These are phyloP conservation scores for Tachypleus tridentatus DNA, from an alignment of 1,140 invertebrate species.

Conservation along the genomic window DNA sequence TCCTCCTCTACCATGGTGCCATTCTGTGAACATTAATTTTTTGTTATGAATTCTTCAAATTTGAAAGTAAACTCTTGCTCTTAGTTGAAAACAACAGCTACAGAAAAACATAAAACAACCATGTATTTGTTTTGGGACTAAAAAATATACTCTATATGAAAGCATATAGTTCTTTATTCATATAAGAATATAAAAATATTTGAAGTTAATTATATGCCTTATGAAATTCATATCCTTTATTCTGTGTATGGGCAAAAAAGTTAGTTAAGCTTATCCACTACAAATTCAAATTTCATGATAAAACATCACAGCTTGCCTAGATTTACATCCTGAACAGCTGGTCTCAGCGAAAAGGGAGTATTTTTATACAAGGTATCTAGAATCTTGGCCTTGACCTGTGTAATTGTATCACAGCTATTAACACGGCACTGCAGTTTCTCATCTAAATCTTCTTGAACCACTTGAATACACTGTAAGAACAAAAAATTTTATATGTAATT, in stretches of 20 bases:
- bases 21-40: slow-evolving; percentile 49
- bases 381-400: slow-evolving; percentile 95
- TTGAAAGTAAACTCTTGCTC: too few relatives aligned
- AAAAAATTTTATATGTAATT: slow-evolving; percentile 1
- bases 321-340: slow-evolving; percentile 83
- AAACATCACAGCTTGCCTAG: slow-evolving; percentile 37
- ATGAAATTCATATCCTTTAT: too few relatives aligned
- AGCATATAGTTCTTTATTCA: too few relatives aligned
- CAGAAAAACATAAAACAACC: too few relatives aligned
- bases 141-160: too few relatives aligned
- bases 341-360: slow-evolving; percentile 78
- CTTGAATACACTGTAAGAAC: slow-evolving; percentile 16
- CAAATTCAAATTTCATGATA: too few relatives aligned
- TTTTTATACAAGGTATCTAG: slow-evolving; percentile 95
- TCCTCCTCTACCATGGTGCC: slow-evolving; percentile 80
- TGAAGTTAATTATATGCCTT: too few relatives aligned
- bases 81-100: too few relatives aligned
- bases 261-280: neutral
- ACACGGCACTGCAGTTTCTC: slow-evolving; percentile 93
- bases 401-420: slow-evolving; percentile 96
- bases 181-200: too few relatives aligned
- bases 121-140: too few relatives aligned
- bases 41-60: neutral
- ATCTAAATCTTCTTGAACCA: slow-evolving; percentile 78
- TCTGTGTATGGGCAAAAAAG: neutral